Conservation (phyloP, 2,797 vertebrate genomes). For the Erithacus rubecula region DNA sequence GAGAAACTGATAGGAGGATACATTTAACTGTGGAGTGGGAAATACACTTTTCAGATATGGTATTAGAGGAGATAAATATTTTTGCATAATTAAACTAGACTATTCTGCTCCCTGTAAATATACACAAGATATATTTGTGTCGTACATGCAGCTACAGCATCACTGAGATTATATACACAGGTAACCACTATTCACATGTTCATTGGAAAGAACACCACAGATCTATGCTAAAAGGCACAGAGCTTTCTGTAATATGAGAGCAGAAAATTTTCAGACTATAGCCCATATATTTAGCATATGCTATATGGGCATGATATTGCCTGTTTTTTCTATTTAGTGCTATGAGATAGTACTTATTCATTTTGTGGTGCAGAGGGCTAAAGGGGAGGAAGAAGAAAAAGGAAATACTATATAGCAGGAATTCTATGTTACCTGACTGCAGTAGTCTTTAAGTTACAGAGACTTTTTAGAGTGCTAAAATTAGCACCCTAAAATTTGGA, state of each 20-base stretch:
- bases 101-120: slow-evolving; percentile 10
- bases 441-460: neutral
- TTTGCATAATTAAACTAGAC: slow-evolving; percentile 39
- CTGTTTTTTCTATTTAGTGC: neutral
- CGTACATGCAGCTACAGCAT: neutral
- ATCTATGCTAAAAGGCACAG: neutral
- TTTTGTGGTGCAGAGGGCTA: neutral
- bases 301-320: neutral
- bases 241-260: neutral
- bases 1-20: slow-evolving; percentile 57
- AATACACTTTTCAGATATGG: slow-evolving; percentile 27
- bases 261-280: neutral
- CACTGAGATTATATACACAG: neutral
- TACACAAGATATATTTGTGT: neutral
- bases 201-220: neutral
- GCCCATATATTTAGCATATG: neutral
- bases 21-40: slow-evolving; percentile 15
- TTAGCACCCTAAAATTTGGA: too few species aligned
- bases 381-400: neutral
- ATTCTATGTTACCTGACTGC: neutral
- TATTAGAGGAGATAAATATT: slow-evolving; percentile 45
- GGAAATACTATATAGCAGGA: neutral
- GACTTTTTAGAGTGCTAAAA: neutral
- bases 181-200: neutral
- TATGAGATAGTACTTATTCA: neutral